Percentiles rank a stretch among this genome's conserved stretches.
These are phyloP conservation scores for Diadophis punctatus DNA, from an alignment of 2,113 vertebrate genomes.

Conservation along the genomic window DNA sequence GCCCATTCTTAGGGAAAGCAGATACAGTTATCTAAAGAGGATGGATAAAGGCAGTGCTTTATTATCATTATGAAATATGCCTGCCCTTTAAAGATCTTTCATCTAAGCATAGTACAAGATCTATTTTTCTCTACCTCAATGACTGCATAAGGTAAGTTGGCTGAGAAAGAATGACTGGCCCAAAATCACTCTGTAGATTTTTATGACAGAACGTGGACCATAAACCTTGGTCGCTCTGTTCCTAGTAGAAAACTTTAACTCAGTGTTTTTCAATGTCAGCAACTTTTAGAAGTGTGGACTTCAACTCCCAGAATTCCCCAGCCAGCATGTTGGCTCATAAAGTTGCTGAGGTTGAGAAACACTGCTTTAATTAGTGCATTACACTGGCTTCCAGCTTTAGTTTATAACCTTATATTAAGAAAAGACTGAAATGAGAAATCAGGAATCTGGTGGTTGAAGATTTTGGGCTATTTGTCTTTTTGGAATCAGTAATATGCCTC, in stretches of 20 bases:
- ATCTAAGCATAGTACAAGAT: not conserved
- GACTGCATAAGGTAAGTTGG: not conserved
- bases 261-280: not conserved
- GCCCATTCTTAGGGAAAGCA: not conserved
- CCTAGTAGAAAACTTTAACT: not conserved
- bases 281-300: not conserved
- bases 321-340: not conserved
- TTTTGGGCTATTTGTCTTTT: not conserved
- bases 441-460: not conserved
- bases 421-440: not conserved
- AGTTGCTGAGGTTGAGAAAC: not conserved
- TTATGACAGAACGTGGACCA: not conserved
- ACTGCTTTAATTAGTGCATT: not conserved
- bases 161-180: not conserved
- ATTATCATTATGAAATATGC: not conserved
- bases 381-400: not conserved
- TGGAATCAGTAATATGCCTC: not conserved
- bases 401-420: not conserved
- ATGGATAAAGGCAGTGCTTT: not conserved
- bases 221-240: not conserved
- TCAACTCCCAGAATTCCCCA: not conserved
- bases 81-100: not conserved
- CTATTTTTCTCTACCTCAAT: not conserved
- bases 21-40: not conserved
- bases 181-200: not conserved